A percentile compares a stretch with the other conserved stretches of the same genome.
phyloP scores from a whole-genome alignment of 2,113 vertebrate species.

The Rhodinocichla rosea region DNA sequence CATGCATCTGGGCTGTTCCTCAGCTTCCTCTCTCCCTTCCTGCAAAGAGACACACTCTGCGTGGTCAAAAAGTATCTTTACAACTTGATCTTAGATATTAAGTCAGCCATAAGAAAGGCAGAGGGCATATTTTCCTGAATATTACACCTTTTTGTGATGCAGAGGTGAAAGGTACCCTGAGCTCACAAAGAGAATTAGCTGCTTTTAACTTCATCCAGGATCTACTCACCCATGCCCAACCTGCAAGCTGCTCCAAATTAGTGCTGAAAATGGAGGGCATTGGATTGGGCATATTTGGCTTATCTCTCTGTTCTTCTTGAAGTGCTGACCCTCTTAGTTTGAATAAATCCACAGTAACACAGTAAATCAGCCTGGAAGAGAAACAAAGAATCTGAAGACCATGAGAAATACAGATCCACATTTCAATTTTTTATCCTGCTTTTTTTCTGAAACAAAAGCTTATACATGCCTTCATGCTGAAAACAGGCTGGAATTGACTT shows the following conservation, averaged over 20 bases:
- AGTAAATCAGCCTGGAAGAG: neutral
- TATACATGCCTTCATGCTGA: neutral
- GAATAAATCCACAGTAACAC: neutral
- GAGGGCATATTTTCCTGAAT: neutral
- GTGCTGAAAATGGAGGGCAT: neutral
- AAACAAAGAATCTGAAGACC: conserved; percentile 11
- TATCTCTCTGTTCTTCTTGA: neutral
- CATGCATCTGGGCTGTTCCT: neutral
- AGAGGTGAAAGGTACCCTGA: neutral
- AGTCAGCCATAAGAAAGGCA: neutral
- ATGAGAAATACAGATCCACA: neutral
- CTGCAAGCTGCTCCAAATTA: neutral
- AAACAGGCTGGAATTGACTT: neutral
- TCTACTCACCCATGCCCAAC: neutral
- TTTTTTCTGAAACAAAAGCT: neutral
- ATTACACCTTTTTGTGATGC: neutral
- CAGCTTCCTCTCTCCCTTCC: neutral
- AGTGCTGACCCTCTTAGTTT: neutral
- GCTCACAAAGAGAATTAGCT: neutral
- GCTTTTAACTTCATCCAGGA: neutral
- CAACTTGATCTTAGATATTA: neutral
- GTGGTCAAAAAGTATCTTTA: neutral
- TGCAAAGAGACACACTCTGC: neutral
- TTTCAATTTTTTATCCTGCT: neutral
- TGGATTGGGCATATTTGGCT: neutral